Evolutionary conservation across 2,797 vertebrate genomes (phyloP), one percentile per base, ranked within the genome.

Genomic region (Vultur gryphus): DNA sequence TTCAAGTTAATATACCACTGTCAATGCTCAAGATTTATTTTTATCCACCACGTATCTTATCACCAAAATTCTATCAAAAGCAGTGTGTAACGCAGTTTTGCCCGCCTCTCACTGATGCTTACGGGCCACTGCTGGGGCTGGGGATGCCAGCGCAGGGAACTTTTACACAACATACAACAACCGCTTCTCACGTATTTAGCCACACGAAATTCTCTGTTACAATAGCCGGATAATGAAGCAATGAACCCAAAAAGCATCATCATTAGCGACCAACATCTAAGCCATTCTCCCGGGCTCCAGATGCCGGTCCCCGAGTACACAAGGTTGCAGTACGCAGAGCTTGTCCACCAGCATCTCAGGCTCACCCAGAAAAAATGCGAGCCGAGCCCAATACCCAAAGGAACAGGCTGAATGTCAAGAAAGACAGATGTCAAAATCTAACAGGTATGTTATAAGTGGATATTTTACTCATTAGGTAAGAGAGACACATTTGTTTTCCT

Each of bases 11-110:
- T 39, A 33, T 9, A 29, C 16, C 43, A 18, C 46, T 23, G 33
- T 5, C 37, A 39, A 35, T 14, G 51, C 18, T 58, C 39, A 31
- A 16, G 17, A 31, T 23, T 15, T 26, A 11, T 31, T 61, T 81
- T 81, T 39, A 64, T 18, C 55, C 41, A 37, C 33, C 43, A 11
- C 1, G 1, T 10, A 55, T 5, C 28, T 10, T 18, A 49, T 14
- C 11, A 11, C 14, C 43, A 51, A 28, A 19, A 35, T 10, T 18
- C 20, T 23, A 23, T 2, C 82, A 28, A 14, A 20, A 41, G 65
- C 28, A 13, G 19, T 1, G 19, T 2, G 5, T 3, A 3, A 17
- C 3, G 19, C 6, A 8, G 44, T 24, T 13, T 10, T 44, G 25
- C 58, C n/a, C 7, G 49, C 35, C 49, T 33, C 58, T 16, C 26